phyloP scores from a whole-genome alignment of 2,797 vertebrate genomes.

The Pseudochaenichthys georgianus region DNA sequence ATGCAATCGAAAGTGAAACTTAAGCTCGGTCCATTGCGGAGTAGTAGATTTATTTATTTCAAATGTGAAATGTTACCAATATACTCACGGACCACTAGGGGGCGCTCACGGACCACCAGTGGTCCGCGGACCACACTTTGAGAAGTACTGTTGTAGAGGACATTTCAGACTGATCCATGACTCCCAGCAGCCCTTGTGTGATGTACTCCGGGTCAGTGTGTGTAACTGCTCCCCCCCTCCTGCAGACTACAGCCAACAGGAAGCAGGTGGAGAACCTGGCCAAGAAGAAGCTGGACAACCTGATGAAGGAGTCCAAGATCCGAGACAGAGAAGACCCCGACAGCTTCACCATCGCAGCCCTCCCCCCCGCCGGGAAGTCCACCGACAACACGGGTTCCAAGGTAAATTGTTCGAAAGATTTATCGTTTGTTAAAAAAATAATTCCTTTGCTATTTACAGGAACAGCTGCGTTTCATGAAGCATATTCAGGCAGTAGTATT shows the following conservation, averaged over 20 bases:
- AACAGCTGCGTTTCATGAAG: too few relatives aligned
- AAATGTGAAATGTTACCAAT: too few relatives aligned
- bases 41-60: too few relatives aligned
- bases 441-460: too few relatives aligned
- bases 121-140: too few relatives aligned
- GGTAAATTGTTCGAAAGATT: conserved; percentile 70
- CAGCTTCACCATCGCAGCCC: conserved; percentile 88
- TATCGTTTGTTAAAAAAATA: too few relatives aligned
- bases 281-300: conserved; percentile 94
- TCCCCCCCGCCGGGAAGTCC: conserved; percentile 84
- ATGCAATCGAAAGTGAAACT: too few relatives aligned
- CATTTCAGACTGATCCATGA: too few relatives aligned
- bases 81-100: too few relatives aligned
- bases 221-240: conserved; percentile 14
- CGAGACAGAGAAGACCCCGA: conserved; percentile 94
- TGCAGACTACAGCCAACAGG: conserved; percentile 90
- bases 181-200: neutral
- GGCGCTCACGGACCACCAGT: too few relatives aligned
- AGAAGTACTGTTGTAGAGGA: neutral
- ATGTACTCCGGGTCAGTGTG: neutral
- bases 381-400: conserved; percentile 79
- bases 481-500: too few relatives aligned
- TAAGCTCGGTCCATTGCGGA: too few relatives aligned
- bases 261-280: conserved; percentile 96
- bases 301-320: conserved; percentile 98